Evolutionary conservation across 2,888 invertebrate genomes (phyloP).

Genomic region (Drosophila colorata): DNA sequence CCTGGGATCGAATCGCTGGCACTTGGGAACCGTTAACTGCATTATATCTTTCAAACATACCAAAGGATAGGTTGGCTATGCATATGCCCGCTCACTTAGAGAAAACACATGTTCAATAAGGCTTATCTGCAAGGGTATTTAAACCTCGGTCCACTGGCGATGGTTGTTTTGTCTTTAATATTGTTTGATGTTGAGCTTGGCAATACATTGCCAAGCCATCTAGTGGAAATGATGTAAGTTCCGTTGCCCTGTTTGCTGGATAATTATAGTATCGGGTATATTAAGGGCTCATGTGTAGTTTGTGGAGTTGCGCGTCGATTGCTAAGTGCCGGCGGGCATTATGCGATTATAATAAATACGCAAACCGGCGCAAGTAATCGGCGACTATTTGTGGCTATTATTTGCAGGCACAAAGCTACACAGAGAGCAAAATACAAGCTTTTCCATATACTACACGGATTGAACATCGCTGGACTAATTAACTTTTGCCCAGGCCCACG

Average conservation of each 20-base stretch:
- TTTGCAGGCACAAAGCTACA: constrained; percentile 5
- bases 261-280: neutral
- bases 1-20: too few relatives aligned
- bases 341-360: constrained; percentile 55
- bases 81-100: too few relatives aligned
- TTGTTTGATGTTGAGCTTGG: neutral
- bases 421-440: neutral
- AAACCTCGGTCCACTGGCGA: too few relatives aligned
- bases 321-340: constrained; percentile 5
- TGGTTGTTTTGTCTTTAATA: neutral
- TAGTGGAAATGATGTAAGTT: neutral
- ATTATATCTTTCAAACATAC: too few relatives aligned
- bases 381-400: constrained; percentile 11
- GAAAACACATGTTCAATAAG: too few relatives aligned
- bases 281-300: neutral
- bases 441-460: neutral
- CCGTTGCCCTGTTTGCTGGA: neutral
- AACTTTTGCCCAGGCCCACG: constrained; percentile 3
- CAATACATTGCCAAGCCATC: neutral
- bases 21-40: too few relatives aligned
- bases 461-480: constrained; percentile 19
- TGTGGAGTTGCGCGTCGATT: constrained; percentile 12
- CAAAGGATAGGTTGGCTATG: too few relatives aligned
- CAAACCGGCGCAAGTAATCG: constrained; percentile 19
- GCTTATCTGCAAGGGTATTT: neutral